Evolutionary conservation across 1,140 invertebrate genomes (phyloP), one percentile per base, ranked within the genome.

Genomic region (Drosophila pseudoananassae): DNA sequence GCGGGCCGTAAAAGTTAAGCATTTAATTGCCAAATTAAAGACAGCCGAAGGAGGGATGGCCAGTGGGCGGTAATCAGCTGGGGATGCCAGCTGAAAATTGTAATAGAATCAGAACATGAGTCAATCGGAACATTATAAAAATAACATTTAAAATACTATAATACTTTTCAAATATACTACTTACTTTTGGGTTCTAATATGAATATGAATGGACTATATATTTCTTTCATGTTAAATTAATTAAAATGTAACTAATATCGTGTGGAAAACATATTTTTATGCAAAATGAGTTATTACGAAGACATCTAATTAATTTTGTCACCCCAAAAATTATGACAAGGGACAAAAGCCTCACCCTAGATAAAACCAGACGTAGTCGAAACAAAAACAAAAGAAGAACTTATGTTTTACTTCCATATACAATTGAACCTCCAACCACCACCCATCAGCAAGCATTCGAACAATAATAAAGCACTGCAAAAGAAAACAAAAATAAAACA

Each of bases 21-120:
- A 79, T 71, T 90, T 85, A 85, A 90, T 90, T 76, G 85, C 74
- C 75, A 75, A 90, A 85, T 90, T 82, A 79, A 78, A 82, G 78
- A 65, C 83, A 82, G 83, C 31, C 70, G 58, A 76, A 58, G 69
- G 78, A 27, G 60, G 38, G 47, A 14, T 45, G 47, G 29, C 15
- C 25, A 23, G 20, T 27, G 17, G 46, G 20, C 25, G 4, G 5
- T 6, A 15, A n/a, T 8, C 3, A 29, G 8, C 40, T 47, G 15
- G 40, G 49, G 43, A 33, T 50, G 15, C 23, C 3, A 7, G 36
- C 12, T 27, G 3, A 3, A 53, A 25, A 3, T 33, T 2, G 8
- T 31, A 8, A 31, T 31, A 31, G 9, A 31, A 31, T 9, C 31
- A 31, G 31, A 20, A 20, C 31, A 31, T 31, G 31, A 31, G 31